Evolutionary conservation across 2,888 invertebrate genomes (phyloP).

Genomic region (Acleris laterana): DNA sequence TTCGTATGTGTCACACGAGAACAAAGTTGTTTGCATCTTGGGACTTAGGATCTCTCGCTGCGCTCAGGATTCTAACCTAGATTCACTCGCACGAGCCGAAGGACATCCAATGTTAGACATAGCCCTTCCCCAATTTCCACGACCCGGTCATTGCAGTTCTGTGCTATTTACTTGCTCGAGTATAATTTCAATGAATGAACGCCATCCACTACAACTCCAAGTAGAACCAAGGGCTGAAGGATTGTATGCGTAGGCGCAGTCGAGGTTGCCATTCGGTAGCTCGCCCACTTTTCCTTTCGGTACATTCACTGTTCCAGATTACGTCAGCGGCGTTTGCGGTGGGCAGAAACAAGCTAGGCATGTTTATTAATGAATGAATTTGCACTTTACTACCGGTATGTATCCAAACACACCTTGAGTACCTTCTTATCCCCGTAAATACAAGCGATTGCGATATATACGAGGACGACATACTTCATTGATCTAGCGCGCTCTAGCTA

Average conservation of each 20-base stretch:
- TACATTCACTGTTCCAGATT: slow-evolving; percentile 78
- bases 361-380: slow-evolving; percentile 34
- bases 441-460: no score
- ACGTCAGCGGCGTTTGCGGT: slow-evolving; percentile 63
- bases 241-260: slow-evolving; percentile 66
- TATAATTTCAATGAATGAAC: slow-evolving; percentile 44
- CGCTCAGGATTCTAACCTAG: no score
- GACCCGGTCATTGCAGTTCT: not conserved
- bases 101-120: no score
- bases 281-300: slow-evolving; percentile 82
- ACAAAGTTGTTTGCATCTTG: no score
- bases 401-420: not conserved
- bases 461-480: no score
- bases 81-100: no score
- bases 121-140: no score
- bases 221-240: slow-evolving; percentile 44
- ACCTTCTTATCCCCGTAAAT: not conserved
- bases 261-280: slow-evolving; percentile 70
- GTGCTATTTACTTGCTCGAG: slow-evolving; percentile 1
- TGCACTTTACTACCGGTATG: slow-evolving; percentile 1
- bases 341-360: slow-evolving; percentile 41
- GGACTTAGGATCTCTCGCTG: no score
- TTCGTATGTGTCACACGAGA: no score
- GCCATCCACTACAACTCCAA: slow-evolving; percentile 9
- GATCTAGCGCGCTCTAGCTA: no score